phyloP scores from a whole-genome alignment of 2,113 vertebrate species.

The Tragelaphus scriptus region DNA sequence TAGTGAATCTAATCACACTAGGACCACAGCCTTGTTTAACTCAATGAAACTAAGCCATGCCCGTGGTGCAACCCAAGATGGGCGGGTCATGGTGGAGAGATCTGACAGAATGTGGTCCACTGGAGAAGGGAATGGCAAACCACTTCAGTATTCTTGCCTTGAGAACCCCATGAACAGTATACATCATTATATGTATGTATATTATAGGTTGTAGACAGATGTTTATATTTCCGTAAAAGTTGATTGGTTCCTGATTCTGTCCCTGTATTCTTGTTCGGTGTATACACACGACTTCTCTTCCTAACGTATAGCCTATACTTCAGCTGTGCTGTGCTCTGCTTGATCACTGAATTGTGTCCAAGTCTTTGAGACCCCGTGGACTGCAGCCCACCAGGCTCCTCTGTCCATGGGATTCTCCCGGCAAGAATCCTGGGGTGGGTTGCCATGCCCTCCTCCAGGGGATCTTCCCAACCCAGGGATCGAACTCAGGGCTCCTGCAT shows the following conservation, averaged over 20 bases:
- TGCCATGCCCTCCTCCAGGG: neutral
- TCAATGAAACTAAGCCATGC: no score
- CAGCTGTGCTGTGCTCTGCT: neutral
- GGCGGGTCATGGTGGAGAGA: no score
- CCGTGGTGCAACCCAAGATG: no score
- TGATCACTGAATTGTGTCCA: fast-evolving
- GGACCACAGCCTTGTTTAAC: no score
- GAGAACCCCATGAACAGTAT: no score
- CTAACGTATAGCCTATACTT: neutral
- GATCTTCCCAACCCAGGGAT: neutral
- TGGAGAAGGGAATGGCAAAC: no score
- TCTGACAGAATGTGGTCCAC: no score
- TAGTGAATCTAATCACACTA: no score
- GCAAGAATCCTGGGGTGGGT: neutral
- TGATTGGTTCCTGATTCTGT: neutral
- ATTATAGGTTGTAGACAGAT: neutral
- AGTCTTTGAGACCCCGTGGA: fast-evolving
- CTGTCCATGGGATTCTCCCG: neutral
- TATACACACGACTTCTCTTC: neutral
- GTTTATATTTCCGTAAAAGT: neutral
- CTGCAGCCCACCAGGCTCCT: neutral
- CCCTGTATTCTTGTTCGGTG: no score
- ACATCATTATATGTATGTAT: neutral
- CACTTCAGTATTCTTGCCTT: no score
- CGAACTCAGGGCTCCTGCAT: fast-evolving